These are phyloP conservation scores for Echiichthys vipera DNA, from an alignment of 2,797 vertebrate species.

Conservation along the genomic window DNA sequence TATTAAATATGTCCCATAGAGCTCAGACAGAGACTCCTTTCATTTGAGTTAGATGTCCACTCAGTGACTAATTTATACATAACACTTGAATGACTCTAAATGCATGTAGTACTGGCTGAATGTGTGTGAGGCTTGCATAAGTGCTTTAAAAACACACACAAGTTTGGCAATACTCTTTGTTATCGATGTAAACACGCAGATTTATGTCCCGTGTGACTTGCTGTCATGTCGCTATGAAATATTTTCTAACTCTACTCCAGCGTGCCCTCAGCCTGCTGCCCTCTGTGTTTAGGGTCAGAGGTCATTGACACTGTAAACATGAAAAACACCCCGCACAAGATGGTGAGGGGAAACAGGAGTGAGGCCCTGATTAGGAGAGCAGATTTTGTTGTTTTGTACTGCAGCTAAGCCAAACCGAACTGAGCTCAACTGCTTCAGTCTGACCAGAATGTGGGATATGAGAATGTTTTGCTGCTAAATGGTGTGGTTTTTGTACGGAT, in stretches of 20 bases:
- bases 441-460: neutral
- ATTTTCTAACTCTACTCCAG: constrained; percentile 31
- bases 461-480: constrained; percentile 2
- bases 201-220: constrained; percentile 36
- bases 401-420: neutral
- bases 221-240: constrained; percentile 36
- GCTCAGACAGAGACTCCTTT: too few relatives aligned
- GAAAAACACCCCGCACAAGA: constrained; percentile 36
- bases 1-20: too few relatives aligned
- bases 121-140: too few relatives aligned
- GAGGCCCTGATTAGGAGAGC: constrained; percentile 43
- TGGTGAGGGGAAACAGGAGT: constrained; percentile 27
- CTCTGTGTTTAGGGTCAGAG: constrained; percentile 54
- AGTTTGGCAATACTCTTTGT: constrained; percentile 7
- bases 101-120: too few relatives aligned
- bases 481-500: neutral
- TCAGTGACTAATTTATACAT: too few relatives aligned
- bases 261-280: constrained; percentile 35
- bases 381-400: constrained; percentile 23
- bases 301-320: constrained; percentile 58
- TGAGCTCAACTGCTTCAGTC: neutral
- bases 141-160: neutral
- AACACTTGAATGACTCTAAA: too few relatives aligned
- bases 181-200: constrained; percentile 26
- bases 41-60: too few relatives aligned